Base-by-base conservation (phyloP, 2,797 vertebrate genomes). In the Gobio occitaniae region DNA sequence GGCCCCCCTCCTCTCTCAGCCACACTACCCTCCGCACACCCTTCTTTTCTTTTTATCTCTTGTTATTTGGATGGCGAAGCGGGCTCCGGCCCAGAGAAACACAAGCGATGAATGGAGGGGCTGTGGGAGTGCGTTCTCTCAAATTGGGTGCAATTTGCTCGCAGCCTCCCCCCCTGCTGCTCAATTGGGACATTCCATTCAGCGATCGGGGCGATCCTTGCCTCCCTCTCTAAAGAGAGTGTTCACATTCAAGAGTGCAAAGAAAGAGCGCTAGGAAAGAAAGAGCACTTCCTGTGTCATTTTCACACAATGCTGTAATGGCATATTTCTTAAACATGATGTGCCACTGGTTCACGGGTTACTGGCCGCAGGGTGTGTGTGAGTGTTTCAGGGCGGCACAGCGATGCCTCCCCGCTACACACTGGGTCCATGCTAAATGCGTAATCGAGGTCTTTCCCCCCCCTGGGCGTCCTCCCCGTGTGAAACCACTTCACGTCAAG, bases 81-180 rank as follows among this genome's bases (percentile, higher is more conserved):
- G 92, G 91, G 92, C 93, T 90, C 90, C 86, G 87, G 83, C 89
- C 91, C 89, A 91, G 90, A 88, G 88, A 91, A 88, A 87, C 89
- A 89, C 88, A 87, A 84, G 85, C 89, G 85, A 88, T 96, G 95
- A 96, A 95, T 95, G 93, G 94, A 89, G 81, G 91, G 89, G 88
- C 93, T 95, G 93, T 95, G 94, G 94, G 94, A 95, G 83, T 90
- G 94, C 92, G 91, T 90, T 86, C 92, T 89, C 88, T 87, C 75
- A 92, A 94, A 91, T 90, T 94, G 92, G 92, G 93, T 92, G 93
- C 93, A 94, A 94, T 96, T 94, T 95, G 94, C 93, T 94, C 94
- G 93, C 93, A 91, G 90, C 89, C 85, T 84, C 90, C 86, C 86
- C 84, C 87, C 86, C 91, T 21, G 85, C 84, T 78, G 82, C 87